Evolutionary conservation across 2,888 invertebrate species (phyloP).

Genomic region (Diogma glabrata): DNA sequence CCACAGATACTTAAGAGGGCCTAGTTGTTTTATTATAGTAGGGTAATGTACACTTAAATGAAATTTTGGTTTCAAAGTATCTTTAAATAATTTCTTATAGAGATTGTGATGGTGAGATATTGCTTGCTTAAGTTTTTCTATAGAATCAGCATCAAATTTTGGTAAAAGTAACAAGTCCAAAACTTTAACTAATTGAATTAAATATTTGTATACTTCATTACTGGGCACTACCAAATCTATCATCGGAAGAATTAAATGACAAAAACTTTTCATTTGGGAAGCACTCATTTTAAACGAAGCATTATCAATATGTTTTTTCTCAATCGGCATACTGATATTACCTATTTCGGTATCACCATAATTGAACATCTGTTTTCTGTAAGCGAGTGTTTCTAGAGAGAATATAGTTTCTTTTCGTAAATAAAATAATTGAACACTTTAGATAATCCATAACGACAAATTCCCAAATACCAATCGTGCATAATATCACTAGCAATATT

Average conservation of each 20-base stretch:
- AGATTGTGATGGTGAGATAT: constrained; percentile 13
- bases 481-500: not conserved
- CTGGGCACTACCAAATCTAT: constrained; percentile 12
- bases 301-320: not conserved
- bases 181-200: constrained; percentile 12
- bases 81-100: constrained; percentile 3
- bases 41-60: constrained; percentile 14
- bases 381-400: not conserved
- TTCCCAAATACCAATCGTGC: constrained; percentile 1
- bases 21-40: not conserved
- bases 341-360: constrained; percentile 1
- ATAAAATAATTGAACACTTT: not conserved
- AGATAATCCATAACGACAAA: not conserved
- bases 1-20: not conserved
- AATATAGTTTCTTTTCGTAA: not conserved
- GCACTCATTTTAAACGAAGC: not conserved
- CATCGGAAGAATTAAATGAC: not conserved
- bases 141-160: constrained; percentile 10
- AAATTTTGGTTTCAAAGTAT: constrained; percentile 15
- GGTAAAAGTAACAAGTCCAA: constrained; percentile 14
- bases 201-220: constrained; percentile 6
- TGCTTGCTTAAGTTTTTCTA: constrained; percentile 11
- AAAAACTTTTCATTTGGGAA: not conserved
- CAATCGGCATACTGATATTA: not conserved
- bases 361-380: not conserved